Conservation (phyloP, 1,140 invertebrate genomes). For the Megalonaias nervosa region DNA sequence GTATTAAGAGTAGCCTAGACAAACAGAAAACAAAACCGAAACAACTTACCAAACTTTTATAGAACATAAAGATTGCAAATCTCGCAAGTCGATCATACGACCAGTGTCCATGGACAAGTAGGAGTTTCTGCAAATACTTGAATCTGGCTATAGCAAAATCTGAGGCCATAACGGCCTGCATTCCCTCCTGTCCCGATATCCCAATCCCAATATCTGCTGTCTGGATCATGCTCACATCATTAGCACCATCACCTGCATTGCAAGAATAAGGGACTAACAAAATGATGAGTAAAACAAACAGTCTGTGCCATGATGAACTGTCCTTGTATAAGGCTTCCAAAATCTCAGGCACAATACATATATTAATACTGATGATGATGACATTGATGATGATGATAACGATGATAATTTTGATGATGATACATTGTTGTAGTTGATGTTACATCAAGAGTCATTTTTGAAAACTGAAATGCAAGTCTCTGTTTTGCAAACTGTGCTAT, state of each 20-base stretch:
- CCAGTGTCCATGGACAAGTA: conserved; percentile 97
- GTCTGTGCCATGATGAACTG: background rate
- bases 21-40: background rate
- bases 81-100: conserved; percentile 93
- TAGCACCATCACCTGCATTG: conserved; percentile 87
- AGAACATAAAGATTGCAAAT: conserved; percentile 97
- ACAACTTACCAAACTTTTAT: conserved; percentile 92
- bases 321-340: background rate
- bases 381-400: no score
- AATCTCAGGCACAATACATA: background rate
- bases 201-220: conserved; percentile 95
- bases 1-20: background rate
- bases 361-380: no score
- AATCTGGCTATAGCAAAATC: conserved; percentile 96
- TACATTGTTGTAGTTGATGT: no score
- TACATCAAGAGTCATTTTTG: no score
- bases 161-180: conserved; percentile 97
- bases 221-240: conserved; percentile 99
- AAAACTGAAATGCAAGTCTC: no score
- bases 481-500: no score
- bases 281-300: background rate
- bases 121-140: conserved; percentile 86
- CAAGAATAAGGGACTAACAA: background rate
- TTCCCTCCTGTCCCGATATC: conserved; percentile 94
- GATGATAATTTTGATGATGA: no score